These are phyloP conservation scores for Bombus waltoni DNA, from an alignment of 1,140 invertebrate species.

Conservation along the genomic window DNA sequence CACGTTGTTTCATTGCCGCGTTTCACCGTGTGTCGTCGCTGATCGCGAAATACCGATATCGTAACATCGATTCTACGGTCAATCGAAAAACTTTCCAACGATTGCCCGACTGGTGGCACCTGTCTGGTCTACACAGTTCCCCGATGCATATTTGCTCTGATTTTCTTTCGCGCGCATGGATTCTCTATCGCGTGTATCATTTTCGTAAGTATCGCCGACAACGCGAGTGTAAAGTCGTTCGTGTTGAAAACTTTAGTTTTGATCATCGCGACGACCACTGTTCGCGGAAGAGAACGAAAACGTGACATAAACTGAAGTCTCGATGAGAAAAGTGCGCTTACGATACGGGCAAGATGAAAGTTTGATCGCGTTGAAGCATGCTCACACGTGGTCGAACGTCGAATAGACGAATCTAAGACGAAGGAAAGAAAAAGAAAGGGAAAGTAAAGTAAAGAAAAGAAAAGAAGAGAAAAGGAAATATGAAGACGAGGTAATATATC, in stretches of 20 bases:
- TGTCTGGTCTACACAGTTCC: not conserved
- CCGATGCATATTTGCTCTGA: not conserved
- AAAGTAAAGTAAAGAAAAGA: slow-evolving; percentile 10
- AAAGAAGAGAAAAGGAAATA: slow-evolving; percentile 1
- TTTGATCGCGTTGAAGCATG: not conserved
- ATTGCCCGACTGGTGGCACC: not conserved
- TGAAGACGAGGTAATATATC: slow-evolving; percentile 18
- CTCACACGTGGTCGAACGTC: not conserved
- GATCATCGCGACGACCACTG: not conserved
- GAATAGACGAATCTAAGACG: not conserved
- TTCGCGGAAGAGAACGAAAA: not conserved
- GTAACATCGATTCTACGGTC: slow-evolving; percentile 16
- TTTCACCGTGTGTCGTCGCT: not conserved
- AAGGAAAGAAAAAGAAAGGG: slow-evolving; percentile 27
- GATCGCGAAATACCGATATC: slow-evolving; percentile 23
- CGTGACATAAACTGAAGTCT: not conserved
- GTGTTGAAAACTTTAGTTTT: not conserved
- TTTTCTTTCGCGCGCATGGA: not conserved
- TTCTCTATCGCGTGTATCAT: not conserved
- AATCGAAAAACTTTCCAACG: not conserved
- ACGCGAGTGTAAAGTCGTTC: not conserved
- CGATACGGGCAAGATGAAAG: not conserved
- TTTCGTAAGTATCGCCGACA: not conserved
- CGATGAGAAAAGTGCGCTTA: not conserved
- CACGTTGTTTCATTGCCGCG: not conserved